Evolutionary conservation across 2,113 vertebrate genomes (phyloP).

Genomic region (Thymallus thymallus): DNA sequence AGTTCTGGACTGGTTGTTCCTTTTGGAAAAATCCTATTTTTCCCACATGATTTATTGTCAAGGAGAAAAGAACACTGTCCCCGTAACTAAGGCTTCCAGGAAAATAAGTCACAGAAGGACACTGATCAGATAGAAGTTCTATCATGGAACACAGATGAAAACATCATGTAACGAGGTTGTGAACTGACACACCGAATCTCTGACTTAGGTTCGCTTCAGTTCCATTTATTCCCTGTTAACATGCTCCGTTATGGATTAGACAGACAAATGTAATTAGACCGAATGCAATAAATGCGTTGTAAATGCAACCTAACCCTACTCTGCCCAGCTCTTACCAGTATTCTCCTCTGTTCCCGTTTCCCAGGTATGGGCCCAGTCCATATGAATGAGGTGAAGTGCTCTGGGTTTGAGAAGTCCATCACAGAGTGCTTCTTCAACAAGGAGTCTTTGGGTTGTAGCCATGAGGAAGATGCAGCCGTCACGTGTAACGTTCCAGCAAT

Average conservation of each 20-base stretch:
- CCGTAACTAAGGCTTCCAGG: conserved; percentile 8
- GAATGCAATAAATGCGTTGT: too few species aligned
- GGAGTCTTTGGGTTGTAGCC: conserved; percentile 84
- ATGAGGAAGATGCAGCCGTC: conserved; percentile 90
- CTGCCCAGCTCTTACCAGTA: too few species aligned
- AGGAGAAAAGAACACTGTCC: background rate
- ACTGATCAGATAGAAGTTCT: background rate
- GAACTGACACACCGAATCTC: background rate
- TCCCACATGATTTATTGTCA: conserved; percentile 40
- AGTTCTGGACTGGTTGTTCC: background rate
- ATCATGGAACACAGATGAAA: background rate
- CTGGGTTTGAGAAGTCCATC: conserved; percentile 90
- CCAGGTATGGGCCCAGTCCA: conserved; percentile 93
- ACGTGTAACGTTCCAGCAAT: conserved; percentile 91
- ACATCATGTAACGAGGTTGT: background rate
- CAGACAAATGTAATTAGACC: too few species aligned
- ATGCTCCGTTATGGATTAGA: too few species aligned
- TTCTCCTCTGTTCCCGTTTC: background rate
- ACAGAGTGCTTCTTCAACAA: conserved; percentile 89
- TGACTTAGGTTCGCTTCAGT: too few species aligned
- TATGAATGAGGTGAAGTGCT: conserved; percentile 88
- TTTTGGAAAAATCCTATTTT: conserved; percentile 18
- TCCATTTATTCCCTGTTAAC: too few species aligned
- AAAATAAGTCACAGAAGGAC: conserved; percentile 28
- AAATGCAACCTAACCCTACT: too few species aligned